phyloP scores from a whole-genome alignment of 1,140 invertebrate species.

The Drosophila bipectinata region DNA sequence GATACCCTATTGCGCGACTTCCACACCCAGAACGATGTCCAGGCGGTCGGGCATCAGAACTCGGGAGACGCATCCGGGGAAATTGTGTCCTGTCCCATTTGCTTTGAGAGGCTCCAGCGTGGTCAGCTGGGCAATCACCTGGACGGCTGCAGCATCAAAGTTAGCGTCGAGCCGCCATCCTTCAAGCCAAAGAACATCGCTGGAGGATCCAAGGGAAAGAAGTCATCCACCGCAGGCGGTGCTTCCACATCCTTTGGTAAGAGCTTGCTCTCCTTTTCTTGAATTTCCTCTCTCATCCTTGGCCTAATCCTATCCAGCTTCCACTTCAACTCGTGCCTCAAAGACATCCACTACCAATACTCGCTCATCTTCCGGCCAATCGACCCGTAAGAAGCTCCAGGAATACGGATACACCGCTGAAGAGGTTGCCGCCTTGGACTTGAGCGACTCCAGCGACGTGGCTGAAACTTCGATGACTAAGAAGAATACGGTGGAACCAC shows the following conservation, averaged over 20 bases:
- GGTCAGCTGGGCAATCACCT: constrained; percentile 65
- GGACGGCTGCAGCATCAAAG: constrained; percentile 72
- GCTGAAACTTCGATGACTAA: background rate
- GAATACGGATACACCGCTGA: background rate
- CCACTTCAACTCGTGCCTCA: no score
- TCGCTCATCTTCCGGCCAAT: background rate
- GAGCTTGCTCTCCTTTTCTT: constrained; percentile 14
- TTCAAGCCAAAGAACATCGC: constrained; percentile 17
- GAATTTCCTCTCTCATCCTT: no score
- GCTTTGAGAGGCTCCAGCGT: constrained; percentile 69
- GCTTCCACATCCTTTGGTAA: background rate
- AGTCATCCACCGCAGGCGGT: background rate
- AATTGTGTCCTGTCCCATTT: constrained; percentile 83
- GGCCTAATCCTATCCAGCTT: no score
- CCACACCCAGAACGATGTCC: constrained; percentile 61
- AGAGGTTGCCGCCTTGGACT: background rate
- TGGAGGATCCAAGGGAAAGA: background rate
- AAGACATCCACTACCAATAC: no score
- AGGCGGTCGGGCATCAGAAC: constrained; percentile 9
- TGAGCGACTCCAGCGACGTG: background rate
- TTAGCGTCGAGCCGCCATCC: constrained; percentile 45
- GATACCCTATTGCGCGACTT: constrained; percentile 65
- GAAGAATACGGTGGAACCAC: background rate
- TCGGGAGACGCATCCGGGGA: constrained; percentile 51
- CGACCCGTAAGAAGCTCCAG: background rate